phyloP scores from a whole-genome alignment of 1,140 invertebrate genomes.

The Achatina immaculata region DNA sequence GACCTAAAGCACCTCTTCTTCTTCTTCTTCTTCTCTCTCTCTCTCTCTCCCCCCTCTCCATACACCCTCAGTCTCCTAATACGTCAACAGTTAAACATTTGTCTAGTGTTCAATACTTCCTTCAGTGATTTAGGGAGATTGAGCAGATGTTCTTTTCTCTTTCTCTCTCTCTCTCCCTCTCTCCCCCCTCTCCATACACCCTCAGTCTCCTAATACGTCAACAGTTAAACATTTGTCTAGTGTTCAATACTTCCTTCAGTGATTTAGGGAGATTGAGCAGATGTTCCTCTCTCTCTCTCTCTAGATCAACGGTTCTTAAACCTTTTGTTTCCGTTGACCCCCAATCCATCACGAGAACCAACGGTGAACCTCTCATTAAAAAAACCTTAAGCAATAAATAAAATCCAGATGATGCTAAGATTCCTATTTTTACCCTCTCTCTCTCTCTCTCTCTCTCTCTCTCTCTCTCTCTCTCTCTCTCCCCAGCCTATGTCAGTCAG shows the following conservation, averaged over 20 bases:
- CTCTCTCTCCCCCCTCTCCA: not conserved
- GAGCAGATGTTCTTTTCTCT: conserved; percentile 20
- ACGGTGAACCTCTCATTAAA: no score
- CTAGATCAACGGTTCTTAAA: not conserved
- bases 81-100: not conserved
- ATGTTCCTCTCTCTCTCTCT: conserved; percentile 22
- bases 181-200: not conserved
- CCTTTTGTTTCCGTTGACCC: no score
- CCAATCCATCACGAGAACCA: no score
- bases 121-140: no score
- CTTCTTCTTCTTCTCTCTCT: not conserved
- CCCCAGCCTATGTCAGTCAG: no score
- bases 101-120: not conserved
- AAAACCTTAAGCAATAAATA: no score
- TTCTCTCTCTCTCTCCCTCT: conserved; percentile 16
- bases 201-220: not conserved
- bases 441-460: no score
- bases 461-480: no score
- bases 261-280: no score
- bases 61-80: not conserved
- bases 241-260: not conserved
- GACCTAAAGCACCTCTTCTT: no score
- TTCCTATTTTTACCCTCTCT: no score
- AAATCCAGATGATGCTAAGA: no score
- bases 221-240: not conserved